These are phyloP conservation scores for Regulus satrapa DNA, from an alignment of 2,113 vertebrate species.

Conservation along the genomic window DNA sequence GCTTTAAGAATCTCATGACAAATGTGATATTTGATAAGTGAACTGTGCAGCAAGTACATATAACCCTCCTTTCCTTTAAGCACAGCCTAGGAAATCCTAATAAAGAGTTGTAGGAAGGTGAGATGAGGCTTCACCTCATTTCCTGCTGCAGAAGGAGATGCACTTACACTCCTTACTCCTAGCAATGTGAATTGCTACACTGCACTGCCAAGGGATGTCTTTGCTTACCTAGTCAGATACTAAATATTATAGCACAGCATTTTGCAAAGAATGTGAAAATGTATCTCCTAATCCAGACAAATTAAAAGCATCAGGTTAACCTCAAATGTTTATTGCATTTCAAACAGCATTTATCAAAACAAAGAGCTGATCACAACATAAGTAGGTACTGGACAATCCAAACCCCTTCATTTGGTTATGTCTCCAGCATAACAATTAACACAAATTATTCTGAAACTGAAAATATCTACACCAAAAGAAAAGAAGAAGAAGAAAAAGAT, in stretches of 20 bases:
- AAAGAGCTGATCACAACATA: constrained; percentile 10
- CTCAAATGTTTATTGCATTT: constrained; percentile 5
- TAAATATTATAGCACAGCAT: background rate
- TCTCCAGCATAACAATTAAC: background rate
- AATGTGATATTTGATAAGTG: background rate
- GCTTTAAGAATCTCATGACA: background rate
- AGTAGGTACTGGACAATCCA: background rate
- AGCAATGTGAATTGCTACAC: background rate
- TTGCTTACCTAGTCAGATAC: background rate
- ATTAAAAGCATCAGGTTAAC: background rate
- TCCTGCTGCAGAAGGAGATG: background rate
- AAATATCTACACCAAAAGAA: background rate
- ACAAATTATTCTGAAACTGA: background rate
- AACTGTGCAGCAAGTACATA: background rate
- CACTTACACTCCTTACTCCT: background rate
- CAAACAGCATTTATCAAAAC: constrained; percentile 31
- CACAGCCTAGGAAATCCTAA: background rate
- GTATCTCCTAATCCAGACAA: background rate
- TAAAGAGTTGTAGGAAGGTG: background rate
- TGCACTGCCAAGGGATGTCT: background rate
- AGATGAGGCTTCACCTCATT: background rate
- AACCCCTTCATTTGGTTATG: background rate
- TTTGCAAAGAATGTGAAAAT: background rate
- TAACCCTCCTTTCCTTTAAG: background rate
- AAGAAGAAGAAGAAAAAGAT: background rate